Percentiles rank a stretch among this genome's conserved stretches.
Evolutionary conservation across 2,888 invertebrate genomes (phyloP).

Genomic region (Stenichneumon culpator): DNA sequence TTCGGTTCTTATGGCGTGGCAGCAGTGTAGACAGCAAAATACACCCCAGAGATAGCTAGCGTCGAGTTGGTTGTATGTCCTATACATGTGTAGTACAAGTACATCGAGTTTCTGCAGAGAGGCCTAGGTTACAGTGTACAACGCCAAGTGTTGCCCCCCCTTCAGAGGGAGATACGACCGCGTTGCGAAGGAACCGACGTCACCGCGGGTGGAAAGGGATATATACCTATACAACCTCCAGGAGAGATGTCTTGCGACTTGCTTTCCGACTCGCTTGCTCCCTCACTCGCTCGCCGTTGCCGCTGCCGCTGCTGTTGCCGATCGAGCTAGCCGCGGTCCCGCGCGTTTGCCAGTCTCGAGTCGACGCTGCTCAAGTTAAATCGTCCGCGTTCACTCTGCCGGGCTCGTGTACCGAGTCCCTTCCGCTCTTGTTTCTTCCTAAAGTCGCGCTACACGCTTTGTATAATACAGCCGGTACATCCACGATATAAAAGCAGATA

Average conservation of each 20-base stretch:
- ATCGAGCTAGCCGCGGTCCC: constrained; percentile 45
- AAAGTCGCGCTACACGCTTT: neutral
- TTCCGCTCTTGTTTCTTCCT: constrained; percentile 20
- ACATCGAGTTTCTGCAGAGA: constrained; percentile 17
- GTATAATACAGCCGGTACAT: neutral
- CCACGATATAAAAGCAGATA: neutral
- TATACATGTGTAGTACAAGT: constrained; percentile 23
- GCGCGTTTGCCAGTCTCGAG: constrained; percentile 79
- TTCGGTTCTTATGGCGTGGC: constrained; percentile 14
- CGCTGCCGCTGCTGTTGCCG: constrained; percentile 27
- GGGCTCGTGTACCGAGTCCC: constrained; percentile 3
- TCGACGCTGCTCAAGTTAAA: constrained; percentile 79
- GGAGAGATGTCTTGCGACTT: constrained; percentile 39
- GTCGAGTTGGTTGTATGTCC: neutral
- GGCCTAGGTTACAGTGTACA: constrained; percentile 37
- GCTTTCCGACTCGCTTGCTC: constrained; percentile 25
- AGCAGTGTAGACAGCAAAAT: constrained; percentile 35
- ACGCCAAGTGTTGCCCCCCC: constrained; percentile 19
- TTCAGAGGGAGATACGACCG: constrained; percentile 14
- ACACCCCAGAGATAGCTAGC: constrained; percentile 52
- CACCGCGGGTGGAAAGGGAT: constrained; percentile 58
- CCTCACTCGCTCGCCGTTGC: constrained; percentile 20
- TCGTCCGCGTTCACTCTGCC: constrained; percentile 69
- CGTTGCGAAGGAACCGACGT: constrained; percentile 47
- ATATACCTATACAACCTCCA: constrained; percentile 20